These are phyloP conservation scores for Argopecten irradians DNA, from an alignment of 1,140 invertebrate genomes.

Conservation along the genomic window DNA sequence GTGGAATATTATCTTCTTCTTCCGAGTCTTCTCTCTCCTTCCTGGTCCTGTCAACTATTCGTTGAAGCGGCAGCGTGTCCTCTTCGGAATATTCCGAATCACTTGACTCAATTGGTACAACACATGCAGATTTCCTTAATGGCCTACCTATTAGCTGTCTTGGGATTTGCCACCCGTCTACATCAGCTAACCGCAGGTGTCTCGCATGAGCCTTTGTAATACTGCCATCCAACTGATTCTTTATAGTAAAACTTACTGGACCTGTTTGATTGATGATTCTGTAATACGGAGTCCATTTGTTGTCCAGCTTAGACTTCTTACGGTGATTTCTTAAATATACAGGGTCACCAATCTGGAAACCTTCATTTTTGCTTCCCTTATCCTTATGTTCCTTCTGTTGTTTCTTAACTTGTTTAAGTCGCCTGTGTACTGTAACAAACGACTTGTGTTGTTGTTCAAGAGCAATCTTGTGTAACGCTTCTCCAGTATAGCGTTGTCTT, in stretches of 20 bases:
- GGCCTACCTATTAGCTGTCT: not conserved
- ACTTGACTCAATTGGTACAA: not conserved
- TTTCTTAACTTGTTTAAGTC: not conserved
- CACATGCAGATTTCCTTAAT: slow-evolving; percentile 20
- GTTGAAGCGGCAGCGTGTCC: no score
- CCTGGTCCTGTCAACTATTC: no score
- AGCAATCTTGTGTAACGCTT: slow-evolving; percentile 25
- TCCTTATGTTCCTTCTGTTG: not conserved
- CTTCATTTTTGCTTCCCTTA: not conserved
- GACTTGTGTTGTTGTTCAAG: slow-evolving; percentile 37
- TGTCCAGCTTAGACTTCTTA: not conserved
- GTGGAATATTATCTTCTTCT: no score
- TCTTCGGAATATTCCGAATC: no score
- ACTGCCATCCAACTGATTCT: slow-evolving; percentile 2
- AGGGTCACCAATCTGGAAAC: slow-evolving; percentile 28
- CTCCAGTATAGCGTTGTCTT: slow-evolving; percentile 40
- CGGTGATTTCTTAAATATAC: slow-evolving; percentile 29
- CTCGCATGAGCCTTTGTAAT: slow-evolving; percentile 24
- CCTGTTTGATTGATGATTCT: slow-evolving; percentile 29
- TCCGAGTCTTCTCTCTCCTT: no score
- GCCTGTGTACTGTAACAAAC: not conserved
- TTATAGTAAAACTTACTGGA: slow-evolving; percentile 22
- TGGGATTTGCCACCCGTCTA: slow-evolving; percentile 30
- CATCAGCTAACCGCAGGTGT: slow-evolving; percentile 1
- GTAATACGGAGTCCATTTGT: slow-evolving; percentile 25